A percentile compares a stretch with the other conserved stretches of the same genome.
phyloP scores from a whole-genome alignment of 1,140 invertebrate species.

The Nasonia giraulti region DNA sequence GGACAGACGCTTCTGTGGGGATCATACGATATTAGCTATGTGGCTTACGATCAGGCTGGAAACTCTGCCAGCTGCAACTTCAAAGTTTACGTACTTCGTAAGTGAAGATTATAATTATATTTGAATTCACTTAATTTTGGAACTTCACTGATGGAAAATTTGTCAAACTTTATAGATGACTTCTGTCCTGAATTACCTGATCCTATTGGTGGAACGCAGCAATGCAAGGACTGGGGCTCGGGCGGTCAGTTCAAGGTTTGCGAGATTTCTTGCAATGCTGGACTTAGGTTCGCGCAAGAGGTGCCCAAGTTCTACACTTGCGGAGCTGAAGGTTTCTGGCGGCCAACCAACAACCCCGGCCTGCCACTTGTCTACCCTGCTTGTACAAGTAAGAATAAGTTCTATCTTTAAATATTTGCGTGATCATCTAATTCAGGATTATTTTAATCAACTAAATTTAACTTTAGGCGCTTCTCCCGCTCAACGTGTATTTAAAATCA shows the following conservation, averaged over 20 bases:
- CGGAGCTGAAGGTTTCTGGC: constrained; percentile 96
- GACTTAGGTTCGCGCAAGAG: constrained; percentile 90
- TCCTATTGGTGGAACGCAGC: constrained; percentile 91
- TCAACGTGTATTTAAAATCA: constrained; percentile 93
- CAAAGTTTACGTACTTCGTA: constrained; percentile 93
- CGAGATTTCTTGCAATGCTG: constrained; percentile 90
- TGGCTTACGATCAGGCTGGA: constrained; percentile 92
- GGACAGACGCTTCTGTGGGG: constrained; percentile 96
- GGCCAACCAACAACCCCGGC: constrained; percentile 87
- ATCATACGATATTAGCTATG: constrained; percentile 93
- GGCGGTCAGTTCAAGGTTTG: constrained; percentile 95
- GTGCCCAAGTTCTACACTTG: constrained; percentile 97
- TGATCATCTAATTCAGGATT: neutral
- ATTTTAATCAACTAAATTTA: neutral
- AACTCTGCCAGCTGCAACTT: constrained; percentile 95
- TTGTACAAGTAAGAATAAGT: constrained; percentile 83
- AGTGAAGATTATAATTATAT: constrained; percentile 69
- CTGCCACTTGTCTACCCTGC: constrained; percentile 91
- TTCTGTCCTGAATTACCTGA: constrained; percentile 91
- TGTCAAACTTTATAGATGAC: constrained; percentile 79
- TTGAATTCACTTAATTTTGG: constrained; percentile 35
- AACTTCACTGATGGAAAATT: neutral
- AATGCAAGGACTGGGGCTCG: constrained; percentile 96
- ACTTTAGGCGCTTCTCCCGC: constrained; percentile 84
- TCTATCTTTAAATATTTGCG: neutral